Conservation (phyloP, 2,113 vertebrate genomes). For the Phocoena sinus region DNA sequence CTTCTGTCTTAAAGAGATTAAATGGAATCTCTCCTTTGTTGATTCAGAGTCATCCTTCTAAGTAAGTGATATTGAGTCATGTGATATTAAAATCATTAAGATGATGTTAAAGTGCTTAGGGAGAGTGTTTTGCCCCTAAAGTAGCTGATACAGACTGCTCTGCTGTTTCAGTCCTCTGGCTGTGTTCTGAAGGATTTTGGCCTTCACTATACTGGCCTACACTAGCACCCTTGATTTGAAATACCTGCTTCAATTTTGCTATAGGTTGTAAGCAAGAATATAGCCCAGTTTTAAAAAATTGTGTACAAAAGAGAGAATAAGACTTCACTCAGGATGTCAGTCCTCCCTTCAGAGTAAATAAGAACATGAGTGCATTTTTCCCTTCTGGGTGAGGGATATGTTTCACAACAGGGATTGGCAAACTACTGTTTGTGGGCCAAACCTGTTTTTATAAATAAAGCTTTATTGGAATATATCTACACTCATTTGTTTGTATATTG, state of each 20-base stretch:
- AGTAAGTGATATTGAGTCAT: background rate
- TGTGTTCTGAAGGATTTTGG: background rate
- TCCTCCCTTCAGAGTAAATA: background rate
- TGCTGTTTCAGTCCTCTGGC: background rate
- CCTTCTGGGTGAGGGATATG: background rate
- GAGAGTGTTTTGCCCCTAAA: background rate
- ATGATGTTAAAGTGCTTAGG: background rate
- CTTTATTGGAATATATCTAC: background rate
- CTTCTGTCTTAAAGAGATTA: background rate
- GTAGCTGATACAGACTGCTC: background rate
- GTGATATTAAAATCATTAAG: background rate
- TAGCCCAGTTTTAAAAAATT: background rate
- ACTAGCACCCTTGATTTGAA: background rate
- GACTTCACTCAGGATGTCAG: background rate
- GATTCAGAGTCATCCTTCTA: background rate
- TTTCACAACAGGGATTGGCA: background rate
- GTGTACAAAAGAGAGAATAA: background rate
- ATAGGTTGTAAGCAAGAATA: background rate
- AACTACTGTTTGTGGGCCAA: background rate
- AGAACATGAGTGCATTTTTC: background rate
- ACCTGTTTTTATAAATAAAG: constrained; percentile 9
- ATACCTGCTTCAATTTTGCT: background rate
- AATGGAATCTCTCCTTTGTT: background rate
- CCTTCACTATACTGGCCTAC: background rate
- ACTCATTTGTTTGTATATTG: background rate